phyloP scores from a whole-genome alignment of 1,140 invertebrate genomes.

The Chrysoperla carnea region DNA sequence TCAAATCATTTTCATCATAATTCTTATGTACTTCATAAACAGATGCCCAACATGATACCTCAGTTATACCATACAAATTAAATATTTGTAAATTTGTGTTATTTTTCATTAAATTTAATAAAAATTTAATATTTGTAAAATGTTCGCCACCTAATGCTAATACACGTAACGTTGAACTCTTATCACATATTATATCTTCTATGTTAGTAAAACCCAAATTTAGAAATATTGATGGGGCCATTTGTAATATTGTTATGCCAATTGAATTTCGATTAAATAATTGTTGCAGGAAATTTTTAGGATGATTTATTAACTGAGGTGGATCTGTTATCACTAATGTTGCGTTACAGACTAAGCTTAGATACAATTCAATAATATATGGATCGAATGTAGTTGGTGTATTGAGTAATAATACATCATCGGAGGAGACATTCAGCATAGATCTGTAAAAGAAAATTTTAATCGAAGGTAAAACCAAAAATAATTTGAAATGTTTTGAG shows the following conservation, averaged over 20 bases:
- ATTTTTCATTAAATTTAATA: conserved; percentile 25
- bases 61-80: conserved; percentile 70
- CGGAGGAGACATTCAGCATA: conserved; percentile 26
- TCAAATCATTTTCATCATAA: too few relatives aligned
- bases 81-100: conserved; percentile 27
- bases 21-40: conserved; percentile 28
- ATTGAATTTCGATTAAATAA: conserved; percentile 17
- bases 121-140: conserved; percentile 21
- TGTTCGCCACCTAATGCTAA: conserved; percentile 45
- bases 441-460: conserved; percentile 17
- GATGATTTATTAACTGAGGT: conserved; percentile 23
- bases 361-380: conserved; percentile 56
- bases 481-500: too few relatives aligned
- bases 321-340: conserved; percentile 39
- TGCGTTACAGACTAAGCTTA: conserved; percentile 39
- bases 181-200: conserved; percentile 31
- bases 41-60: conserved; percentile 70
- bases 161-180: conserved; percentile 27
- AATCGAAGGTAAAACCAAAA: too few relatives aligned
- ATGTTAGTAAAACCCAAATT: conserved; percentile 34
- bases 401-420: conserved; percentile 49
- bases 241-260: conserved; percentile 50
- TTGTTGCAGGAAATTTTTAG: conserved; percentile 26
- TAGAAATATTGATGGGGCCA: conserved; percentile 53
- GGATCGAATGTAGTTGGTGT: conserved; percentile 72